Evolutionary conservation across 2,797 vertebrate species (phyloP).

Genomic region (Anguilla pacifica): DNA sequence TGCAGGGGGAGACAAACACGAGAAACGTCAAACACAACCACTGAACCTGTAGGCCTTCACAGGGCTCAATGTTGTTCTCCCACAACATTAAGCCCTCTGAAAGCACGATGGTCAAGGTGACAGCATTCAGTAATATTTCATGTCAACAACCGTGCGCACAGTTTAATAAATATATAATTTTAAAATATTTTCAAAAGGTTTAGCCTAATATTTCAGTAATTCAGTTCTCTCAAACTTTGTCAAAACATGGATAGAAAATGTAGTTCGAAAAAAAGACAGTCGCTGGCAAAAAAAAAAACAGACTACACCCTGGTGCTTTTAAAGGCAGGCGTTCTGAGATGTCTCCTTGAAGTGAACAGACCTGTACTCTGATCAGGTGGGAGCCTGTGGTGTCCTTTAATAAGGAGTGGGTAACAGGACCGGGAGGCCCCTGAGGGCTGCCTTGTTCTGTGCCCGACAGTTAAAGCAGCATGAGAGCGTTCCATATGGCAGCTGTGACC

Average conservation of each 20-base stretch:
- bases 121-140: not conserved
- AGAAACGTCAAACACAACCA: not conserved
- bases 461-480: not conserved
- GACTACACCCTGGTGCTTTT: not conserved
- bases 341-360: not conserved
- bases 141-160: not conserved
- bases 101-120: not conserved
- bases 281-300: not conserved
- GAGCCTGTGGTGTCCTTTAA: not conserved
- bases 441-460: not conserved
- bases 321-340: not conserved
- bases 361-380: not conserved
- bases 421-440: too few species aligned
- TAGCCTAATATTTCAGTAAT: not conserved
- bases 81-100: not conserved
- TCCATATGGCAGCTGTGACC: not conserved
- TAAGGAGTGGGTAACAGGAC: not conserved
- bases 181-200: not conserved
- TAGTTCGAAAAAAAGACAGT: not conserved
- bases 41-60: not conserved
- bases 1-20: constrained; percentile 51
- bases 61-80: not conserved
- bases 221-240: not conserved
- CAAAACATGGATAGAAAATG: not conserved
- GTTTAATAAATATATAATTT: not conserved